phyloP scores from a whole-genome alignment of 2,888 invertebrate species.

The Xestobium rufovillosum region DNA sequence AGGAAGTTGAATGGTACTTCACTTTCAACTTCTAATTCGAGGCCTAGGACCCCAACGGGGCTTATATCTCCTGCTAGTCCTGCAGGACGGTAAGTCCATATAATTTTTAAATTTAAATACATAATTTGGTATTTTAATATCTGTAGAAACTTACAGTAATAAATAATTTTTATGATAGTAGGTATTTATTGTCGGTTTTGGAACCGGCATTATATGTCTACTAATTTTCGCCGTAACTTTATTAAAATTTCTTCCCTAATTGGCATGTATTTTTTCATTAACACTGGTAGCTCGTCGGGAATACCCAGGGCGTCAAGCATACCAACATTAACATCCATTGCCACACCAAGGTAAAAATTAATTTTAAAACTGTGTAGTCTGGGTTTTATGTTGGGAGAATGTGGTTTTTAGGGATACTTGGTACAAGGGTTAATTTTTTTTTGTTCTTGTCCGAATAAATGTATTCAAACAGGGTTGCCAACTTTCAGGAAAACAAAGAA shows the following conservation, averaged over 20 bases:
- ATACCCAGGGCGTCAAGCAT: constrained; percentile 87
- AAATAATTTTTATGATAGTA: too few species aligned
- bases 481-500: constrained; percentile 3
- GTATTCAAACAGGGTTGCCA: neutral
- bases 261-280: constrained; percentile 32
- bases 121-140: too few species aligned
- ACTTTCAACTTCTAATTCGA: constrained; percentile 47
- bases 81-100: constrained; percentile 61
- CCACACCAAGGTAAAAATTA: constrained; percentile 62
- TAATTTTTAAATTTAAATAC: too few species aligned
- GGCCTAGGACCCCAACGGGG: constrained; percentile 71
- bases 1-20: constrained; percentile 47
- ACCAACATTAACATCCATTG: constrained; percentile 72
- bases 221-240: too few species aligned
- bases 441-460: neutral
- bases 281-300: constrained; percentile 53
- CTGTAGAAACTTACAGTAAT: too few species aligned
- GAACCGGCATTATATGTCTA: too few species aligned
- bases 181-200: too few species aligned
- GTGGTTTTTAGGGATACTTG: neutral
- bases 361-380: constrained; percentile 20
- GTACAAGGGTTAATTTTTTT: neutral
- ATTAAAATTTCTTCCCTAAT: too few species aligned
- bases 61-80: constrained; percentile 64
- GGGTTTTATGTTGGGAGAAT: neutral